These are phyloP conservation scores for Brachystomella parvula DNA, from an alignment of 1,140 invertebrate genomes.

Conservation along the genomic window DNA sequence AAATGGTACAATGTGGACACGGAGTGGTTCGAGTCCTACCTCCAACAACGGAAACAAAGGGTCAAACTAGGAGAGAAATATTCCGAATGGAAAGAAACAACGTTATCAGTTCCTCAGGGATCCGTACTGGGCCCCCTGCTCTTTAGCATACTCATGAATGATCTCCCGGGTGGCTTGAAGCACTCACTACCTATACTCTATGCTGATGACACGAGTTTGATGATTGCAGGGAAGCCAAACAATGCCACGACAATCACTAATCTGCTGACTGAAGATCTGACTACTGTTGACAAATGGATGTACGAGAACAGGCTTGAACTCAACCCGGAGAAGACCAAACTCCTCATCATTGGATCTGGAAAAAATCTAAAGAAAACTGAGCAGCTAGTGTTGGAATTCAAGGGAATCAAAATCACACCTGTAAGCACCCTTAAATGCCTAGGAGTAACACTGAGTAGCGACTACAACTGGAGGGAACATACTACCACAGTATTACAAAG, in stretches of 20 bases:
- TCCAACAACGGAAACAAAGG: neutral
- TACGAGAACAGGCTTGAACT: neutral
- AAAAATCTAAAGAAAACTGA: neutral
- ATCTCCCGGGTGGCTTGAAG: neutral
- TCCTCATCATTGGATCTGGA: neutral
- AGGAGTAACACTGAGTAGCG: no score
- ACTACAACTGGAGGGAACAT: no score
- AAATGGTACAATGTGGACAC: slow-evolving; percentile 15
- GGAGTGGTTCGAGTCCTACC: neutral
- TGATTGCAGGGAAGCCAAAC: neutral
- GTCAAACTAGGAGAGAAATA: neutral
- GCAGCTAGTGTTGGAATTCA: no score
- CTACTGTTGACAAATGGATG: neutral
- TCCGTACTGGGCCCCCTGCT: neutral
- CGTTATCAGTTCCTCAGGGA: neutral
- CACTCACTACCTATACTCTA: neutral
- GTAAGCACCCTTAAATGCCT: no score
- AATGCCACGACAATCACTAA: neutral
- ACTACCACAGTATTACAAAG: no score
- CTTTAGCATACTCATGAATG: neutral
- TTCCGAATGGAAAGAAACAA: neutral
- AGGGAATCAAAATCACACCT: no score
- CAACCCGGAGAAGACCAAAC: neutral
- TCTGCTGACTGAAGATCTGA: neutral
- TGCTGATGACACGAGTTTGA: neutral